phyloP scores from a whole-genome alignment of 2,113 vertebrate genomes.

The Archilochus colubris region DNA sequence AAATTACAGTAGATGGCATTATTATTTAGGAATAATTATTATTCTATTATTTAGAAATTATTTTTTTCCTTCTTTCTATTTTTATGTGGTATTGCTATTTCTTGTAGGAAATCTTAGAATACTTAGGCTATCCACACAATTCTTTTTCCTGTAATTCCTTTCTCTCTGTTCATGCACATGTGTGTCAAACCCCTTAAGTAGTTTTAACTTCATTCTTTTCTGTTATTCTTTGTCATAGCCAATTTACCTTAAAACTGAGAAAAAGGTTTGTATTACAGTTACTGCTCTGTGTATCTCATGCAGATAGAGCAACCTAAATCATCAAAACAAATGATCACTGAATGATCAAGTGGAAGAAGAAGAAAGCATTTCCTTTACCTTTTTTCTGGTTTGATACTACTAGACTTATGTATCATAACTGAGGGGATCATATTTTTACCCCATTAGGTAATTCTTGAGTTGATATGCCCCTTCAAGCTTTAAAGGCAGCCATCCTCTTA shows the following conservation, averaged over 20 bases:
- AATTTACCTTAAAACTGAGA: not conserved
- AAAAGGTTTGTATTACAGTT: not conserved
- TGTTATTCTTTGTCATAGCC: not conserved
- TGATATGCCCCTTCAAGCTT: not conserved
- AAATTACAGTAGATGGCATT: not conserved
- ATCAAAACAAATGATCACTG: not conserved
- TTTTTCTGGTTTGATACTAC: not conserved
- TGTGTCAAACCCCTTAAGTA: not conserved
- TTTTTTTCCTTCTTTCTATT: not conserved
- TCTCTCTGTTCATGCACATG: not conserved
- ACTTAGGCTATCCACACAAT: not conserved
- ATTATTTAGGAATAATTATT: no score
- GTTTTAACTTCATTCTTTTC: not conserved
- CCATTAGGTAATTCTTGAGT: not conserved
- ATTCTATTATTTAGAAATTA: not conserved
- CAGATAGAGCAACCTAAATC: not conserved
- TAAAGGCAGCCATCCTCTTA: not conserved
- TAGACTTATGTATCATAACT: not conserved
- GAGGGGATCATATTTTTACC: not conserved
- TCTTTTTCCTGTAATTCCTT: not conserved
- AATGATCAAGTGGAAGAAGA: not conserved
- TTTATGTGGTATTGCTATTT: no score
- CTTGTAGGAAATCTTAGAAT: not conserved
- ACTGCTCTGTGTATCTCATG: not conserved
- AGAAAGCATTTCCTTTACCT: not conserved